Evolutionary conservation across 1,140 invertebrate species (phyloP), one percentile per base, ranked within the genome.

Genomic region (Marisa cornuarietis): DNA sequence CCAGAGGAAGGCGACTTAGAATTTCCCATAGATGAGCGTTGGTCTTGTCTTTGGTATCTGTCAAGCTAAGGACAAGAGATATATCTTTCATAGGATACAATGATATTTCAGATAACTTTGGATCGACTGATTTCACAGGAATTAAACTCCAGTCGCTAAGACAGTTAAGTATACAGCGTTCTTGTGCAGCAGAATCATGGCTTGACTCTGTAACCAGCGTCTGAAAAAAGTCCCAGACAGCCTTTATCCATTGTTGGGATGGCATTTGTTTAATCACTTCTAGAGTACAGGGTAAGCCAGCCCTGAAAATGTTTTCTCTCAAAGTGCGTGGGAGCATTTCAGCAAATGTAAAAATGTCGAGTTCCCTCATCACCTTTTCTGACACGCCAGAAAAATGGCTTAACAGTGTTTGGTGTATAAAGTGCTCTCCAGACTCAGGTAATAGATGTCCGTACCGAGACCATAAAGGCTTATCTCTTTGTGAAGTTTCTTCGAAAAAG

Each of bases 61-160:
- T 26, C 14, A 77, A 51, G n/a, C 52, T 66, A 7, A 77, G 62
- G n/a, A 77, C 63, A 26, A 24, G 31, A 24, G 65, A 49, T 65
- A 68, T 7, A 18, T 77, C 20, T 49, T 77, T 77, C 26, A 77
- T n/a, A 3, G 75, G 75, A 52, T 68, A 77, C 22, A 86, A n/a
- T 51, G 83, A 74, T 54, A 81, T 77, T 8, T 82, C 69, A 18
- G 31, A 24, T 51, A 77, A 54, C 51, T 68, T n/a, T 42, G 54
- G 1, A 24, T 13, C 14, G 7, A 52, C 22, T 18, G 24, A 24
- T 26, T 24, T 20, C 18, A 69, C 75, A 54, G 75, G 75, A 14
- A 77, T 69, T 22, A 77, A 49, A 54, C 75, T 65, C 22, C 75
- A 77, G 2, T 77, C 75, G 66, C 24, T n/a, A 20, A 77, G 24